Conservation (phyloP, 2,888 invertebrate genomes). For the Pedicia rivosa region DNA sequence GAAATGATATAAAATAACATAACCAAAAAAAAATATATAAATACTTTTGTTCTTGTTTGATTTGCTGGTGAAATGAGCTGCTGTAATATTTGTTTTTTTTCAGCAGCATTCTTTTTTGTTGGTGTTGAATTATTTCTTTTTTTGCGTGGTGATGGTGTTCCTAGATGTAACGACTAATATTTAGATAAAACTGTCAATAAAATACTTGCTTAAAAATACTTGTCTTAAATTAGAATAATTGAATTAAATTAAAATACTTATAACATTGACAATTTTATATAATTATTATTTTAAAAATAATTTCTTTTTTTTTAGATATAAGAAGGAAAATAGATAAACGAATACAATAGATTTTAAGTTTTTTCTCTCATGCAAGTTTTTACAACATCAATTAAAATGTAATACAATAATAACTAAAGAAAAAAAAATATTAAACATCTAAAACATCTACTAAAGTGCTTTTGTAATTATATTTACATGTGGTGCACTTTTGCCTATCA, state of each 20-base stretch:
- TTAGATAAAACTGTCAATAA: no score
- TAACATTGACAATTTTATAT: no score
- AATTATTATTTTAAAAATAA: not conserved
- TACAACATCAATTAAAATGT: no score
- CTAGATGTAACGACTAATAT: constrained; percentile 28
- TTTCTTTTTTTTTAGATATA: not conserved
- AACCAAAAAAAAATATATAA: not conserved
- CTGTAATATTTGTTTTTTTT: constrained; percentile 64
- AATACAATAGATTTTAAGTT: no score
- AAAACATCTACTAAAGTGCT: no score
- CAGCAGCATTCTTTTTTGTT: constrained; percentile 56
- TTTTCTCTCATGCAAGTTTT: no score
- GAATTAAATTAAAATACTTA: no score
- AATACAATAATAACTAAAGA: no score
- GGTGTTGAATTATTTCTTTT: constrained; percentile 67
- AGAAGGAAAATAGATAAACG: constrained; percentile 3
- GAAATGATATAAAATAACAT: not conserved
- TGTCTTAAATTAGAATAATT: no score
- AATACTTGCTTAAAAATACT: no score
- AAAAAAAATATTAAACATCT: no score
- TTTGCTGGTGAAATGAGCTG: constrained; percentile 57
- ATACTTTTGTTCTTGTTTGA: constrained; percentile 28
- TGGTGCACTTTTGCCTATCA: constrained; percentile 20
- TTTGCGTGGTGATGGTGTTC: constrained; percentile 61
- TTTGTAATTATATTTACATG: no score